Percentiles rank a stretch among this genome's conserved stretches.
phyloP scores from a whole-genome alignment of 2,797 vertebrate genomes.

The Brachymystax lenok region DNA sequence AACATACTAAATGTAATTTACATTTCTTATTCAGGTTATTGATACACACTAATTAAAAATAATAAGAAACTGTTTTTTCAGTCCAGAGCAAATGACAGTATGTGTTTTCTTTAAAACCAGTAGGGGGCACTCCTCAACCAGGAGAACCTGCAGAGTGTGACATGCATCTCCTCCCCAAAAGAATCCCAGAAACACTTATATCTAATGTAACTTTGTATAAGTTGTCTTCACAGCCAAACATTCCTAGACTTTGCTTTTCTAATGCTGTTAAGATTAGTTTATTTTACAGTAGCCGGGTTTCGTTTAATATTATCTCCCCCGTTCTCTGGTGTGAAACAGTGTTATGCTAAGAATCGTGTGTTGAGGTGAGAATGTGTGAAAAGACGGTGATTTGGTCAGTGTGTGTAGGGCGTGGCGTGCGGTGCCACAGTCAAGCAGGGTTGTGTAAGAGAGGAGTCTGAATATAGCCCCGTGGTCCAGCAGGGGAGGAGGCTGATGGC shows the following conservation, averaged over 20 bases:
- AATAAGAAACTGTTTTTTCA: too few species aligned
- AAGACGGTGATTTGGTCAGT: constrained; percentile 36
- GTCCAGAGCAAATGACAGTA: constrained; percentile 6
- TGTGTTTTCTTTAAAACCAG: constrained; percentile 44
- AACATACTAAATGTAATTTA: background rate
- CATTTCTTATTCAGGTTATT: background rate
- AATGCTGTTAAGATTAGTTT: background rate
- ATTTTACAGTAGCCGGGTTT: background rate
- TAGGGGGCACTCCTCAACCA: constrained; percentile 73
- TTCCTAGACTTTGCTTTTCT: constrained; percentile 12
- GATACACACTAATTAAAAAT: background rate
- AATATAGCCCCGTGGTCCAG: constrained; percentile 48
- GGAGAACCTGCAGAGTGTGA: constrained; percentile 30
- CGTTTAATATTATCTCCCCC: background rate
- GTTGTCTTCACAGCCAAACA: constrained; percentile 15
- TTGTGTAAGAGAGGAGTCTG: constrained; percentile 43
- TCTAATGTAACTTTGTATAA: constrained; percentile 8
- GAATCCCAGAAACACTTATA: constrained; percentile 12
- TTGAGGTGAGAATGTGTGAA: constrained; percentile 33
- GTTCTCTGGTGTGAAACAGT: constrained; percentile 19
- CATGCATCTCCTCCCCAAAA: constrained; percentile 14
- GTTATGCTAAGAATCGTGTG: constrained; percentile 40
- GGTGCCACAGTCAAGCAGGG: constrained; percentile 41
- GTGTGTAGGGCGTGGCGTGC: constrained; percentile 5
- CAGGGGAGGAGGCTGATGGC: constrained; percentile 22